These are phyloP conservation scores for Microcebus lehilahytsara DNA, from an alignment of 2,113 vertebrate genomes.

Conservation along the genomic window DNA sequence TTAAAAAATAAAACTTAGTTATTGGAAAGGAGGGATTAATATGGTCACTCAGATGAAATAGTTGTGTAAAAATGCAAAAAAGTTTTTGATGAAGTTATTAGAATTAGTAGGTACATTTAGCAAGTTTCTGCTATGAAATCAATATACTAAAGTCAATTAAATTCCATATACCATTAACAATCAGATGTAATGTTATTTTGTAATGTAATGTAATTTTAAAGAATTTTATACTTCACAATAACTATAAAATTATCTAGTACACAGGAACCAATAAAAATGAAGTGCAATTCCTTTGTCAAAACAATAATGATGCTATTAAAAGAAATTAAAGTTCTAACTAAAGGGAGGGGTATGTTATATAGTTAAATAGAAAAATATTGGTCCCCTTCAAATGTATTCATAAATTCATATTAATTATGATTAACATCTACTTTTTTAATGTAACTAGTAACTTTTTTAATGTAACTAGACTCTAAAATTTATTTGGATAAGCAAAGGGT, in stretches of 20 bases:
- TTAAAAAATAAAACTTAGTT: not conserved
- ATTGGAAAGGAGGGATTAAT: not conserved
- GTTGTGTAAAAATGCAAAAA: not conserved
- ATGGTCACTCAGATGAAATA: not conserved
- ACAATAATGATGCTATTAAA: not conserved
- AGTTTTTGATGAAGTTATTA: not conserved
- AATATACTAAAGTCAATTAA: not conserved
- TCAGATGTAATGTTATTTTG: not conserved
- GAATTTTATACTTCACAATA: not conserved
- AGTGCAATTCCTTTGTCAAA: not conserved
- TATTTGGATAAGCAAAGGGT: not conserved
- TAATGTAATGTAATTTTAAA: not conserved
- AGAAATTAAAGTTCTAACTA: conserved; percentile 10
- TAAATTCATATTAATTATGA: not conserved
- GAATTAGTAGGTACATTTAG: not conserved
- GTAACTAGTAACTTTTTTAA: not conserved
- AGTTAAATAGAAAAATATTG: not conserved
- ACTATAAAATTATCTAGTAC: not conserved
- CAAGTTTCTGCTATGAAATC: not conserved
- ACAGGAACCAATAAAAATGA: not conserved
- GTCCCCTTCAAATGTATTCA: not conserved
- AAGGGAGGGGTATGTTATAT: not conserved
- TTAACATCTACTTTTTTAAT: not conserved
- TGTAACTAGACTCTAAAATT: not conserved
- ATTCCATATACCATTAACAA: not conserved